These are phyloP conservation scores for Microctonus brassicae DNA, from an alignment of 2,888 invertebrate genomes.

Conservation along the genomic window DNA sequence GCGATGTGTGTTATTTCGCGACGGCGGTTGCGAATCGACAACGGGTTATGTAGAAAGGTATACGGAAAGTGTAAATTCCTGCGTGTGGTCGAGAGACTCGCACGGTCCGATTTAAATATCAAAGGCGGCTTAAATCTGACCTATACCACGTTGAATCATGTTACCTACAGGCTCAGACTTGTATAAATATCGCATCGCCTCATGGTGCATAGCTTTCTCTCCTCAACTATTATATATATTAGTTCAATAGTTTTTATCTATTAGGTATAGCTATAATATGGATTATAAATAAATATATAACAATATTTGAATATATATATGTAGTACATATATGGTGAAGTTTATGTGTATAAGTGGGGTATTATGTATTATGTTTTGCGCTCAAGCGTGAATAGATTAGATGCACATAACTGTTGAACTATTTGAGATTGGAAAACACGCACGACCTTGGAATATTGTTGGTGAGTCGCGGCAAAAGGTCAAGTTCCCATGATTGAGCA, in stretches of 20 bases:
- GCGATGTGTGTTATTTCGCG: conserved; percentile 21
- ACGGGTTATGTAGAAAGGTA: conserved; percentile 45
- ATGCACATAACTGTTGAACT: conserved; percentile 8
- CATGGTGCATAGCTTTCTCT: neutral
- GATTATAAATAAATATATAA: no score
- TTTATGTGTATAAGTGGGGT: neutral
- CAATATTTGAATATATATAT: neutral
- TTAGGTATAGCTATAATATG: neutral
- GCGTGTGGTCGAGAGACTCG: conserved; percentile 60
- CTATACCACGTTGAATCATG: conserved; percentile 70
- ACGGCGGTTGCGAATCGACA: conserved; percentile 1
- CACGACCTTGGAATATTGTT: conserved; percentile 35
- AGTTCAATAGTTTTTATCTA: neutral
- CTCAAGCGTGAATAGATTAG: neutral
- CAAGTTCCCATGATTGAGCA: conserved; percentile 49
- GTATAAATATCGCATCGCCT: neutral
- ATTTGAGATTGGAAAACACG: conserved; percentile 18
- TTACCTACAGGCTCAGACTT: conserved; percentile 58
- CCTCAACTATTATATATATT: neutral
- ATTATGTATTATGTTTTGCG: neutral
- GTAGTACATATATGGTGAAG: neutral
- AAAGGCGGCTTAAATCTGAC: conserved; percentile 70
- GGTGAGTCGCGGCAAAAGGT: conserved; percentile 41
- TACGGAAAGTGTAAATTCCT: conserved; percentile 66
- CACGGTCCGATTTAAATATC: conserved; percentile 67